phyloP scores from a whole-genome alignment of 2,113 vertebrate species.

The Periophthalmus modestus region DNA sequence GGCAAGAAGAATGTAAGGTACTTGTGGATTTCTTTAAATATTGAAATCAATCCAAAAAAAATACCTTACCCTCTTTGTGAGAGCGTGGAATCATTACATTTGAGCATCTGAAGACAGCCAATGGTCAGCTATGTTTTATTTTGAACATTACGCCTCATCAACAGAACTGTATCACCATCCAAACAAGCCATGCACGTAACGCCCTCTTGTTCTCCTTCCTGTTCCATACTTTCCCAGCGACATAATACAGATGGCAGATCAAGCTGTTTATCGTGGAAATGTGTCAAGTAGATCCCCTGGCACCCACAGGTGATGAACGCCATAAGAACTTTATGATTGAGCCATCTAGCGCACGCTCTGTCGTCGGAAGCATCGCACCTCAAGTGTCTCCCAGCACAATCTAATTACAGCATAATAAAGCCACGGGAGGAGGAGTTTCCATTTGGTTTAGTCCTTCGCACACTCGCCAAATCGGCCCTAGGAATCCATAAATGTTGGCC shows the following conservation, averaged over 20 bases:
- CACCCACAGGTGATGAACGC: constrained; percentile 28
- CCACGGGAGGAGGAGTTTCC: neutral
- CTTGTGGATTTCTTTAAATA: too few relatives aligned
- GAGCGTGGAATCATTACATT: too few relatives aligned
- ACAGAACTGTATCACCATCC: neutral
- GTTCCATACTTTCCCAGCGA: constrained; percentile 8
- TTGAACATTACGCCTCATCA: neutral
- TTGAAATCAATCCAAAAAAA: too few relatives aligned
- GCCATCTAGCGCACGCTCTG: neutral
- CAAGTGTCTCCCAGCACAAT: constrained; percentile 7
- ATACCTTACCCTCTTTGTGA: too few relatives aligned
- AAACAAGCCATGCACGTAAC: neutral
- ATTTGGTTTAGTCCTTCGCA: neutral
- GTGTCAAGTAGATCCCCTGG: constrained; percentile 35
- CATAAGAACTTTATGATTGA: constrained; percentile 30
- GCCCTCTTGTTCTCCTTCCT: constrained; percentile 6
- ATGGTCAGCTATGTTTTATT: neutral
- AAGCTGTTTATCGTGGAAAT: constrained; percentile 54
- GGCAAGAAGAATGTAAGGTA: too few relatives aligned
- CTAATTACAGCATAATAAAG: constrained; percentile 1
- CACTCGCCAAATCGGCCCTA: neutral
- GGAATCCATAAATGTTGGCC: neutral
- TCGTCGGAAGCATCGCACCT: neutral
- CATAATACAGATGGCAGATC: constrained; percentile 56
- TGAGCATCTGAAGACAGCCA: neutral